Conservation (phyloP, 2,888 invertebrate genomes). For the Synergus umbraculus region DNA sequence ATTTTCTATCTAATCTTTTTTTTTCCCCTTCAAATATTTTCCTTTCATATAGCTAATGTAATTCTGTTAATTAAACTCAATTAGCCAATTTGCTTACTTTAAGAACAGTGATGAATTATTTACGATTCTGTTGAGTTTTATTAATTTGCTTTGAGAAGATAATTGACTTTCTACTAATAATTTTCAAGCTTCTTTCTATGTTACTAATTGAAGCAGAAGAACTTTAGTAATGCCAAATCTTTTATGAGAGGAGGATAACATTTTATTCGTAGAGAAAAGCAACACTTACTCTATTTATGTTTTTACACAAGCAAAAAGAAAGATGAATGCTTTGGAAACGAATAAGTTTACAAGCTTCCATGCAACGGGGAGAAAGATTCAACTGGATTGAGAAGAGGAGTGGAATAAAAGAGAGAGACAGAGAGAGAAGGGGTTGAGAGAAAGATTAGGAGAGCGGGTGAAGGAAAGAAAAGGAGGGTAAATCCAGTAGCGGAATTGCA, state of each 20-base stretch:
- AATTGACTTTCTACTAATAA: too few relatives aligned
- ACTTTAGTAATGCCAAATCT: too few relatives aligned
- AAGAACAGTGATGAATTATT: too few relatives aligned
- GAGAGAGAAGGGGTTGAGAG: constrained; percentile 1
- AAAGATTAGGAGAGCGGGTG: constrained; percentile 6
- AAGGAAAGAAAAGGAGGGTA: constrained; percentile 29
- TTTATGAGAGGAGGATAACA: not conserved
- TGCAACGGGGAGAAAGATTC: constrained; percentile 16
- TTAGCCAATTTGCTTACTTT: too few relatives aligned
- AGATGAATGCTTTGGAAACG: constrained; percentile 46
- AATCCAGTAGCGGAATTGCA: constrained; percentile 46
- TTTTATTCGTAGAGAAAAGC: not conserved
- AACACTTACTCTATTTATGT: constrained; percentile 1
- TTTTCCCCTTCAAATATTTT: too few relatives aligned
- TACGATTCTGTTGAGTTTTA: too few relatives aligned
- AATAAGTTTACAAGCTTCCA: constrained; percentile 48
- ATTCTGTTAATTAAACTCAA: too few relatives aligned
- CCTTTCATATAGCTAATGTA: too few relatives aligned
- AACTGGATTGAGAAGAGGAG: constrained; percentile 24
- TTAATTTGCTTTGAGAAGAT: too few relatives aligned
- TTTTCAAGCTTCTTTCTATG: too few relatives aligned
- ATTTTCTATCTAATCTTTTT: not conserved
- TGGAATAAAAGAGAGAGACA: not conserved
- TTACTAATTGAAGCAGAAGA: too few relatives aligned
- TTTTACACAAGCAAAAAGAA: constrained; percentile 2